Evolutionary conservation across 1,140 invertebrate genomes (phyloP), one percentile per base, ranked within the genome.

Genomic region (Brevipalpus yothersi): DNA sequence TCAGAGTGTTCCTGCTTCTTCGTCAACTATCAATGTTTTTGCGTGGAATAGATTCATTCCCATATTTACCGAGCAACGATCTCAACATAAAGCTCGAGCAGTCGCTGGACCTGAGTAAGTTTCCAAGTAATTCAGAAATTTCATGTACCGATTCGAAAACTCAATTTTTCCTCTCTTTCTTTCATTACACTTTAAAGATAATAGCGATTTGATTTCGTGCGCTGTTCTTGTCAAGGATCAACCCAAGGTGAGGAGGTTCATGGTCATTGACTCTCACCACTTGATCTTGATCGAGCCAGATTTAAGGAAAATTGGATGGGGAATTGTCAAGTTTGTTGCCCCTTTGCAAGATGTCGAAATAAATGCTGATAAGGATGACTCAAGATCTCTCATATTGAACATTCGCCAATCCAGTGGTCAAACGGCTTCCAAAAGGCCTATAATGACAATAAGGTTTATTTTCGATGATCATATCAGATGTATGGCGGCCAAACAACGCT

Each of bases 391-490:
- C 9, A 87, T 95, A 66, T 79, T 97, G 19, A 93, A 89, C 0
- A 86, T 97, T 23, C 89, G 96, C 69, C 83, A 76, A 75, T 4
- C 77, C 77, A 9, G 71, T 67, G 2, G n/a, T 19, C 42, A 53
- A 41, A 53, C 54, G 15, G 12, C 21, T 39, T 51, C 49, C 43
- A 42, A 41, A 41, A 59, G 56, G 47, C 84, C 90, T 0, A 69
- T 93, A 9, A 73, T 96, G 9, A 81, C 83, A 17, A 86, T 90
- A 0, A 90, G 88, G 70, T 95, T 98, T 69, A 80, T 95, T 51
- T 98, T 98, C 69, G 93, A 98, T 69, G 94, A 99, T 75, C 90
- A 97, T 69, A 98, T 98, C 62, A 77, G 94, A 12, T 75, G 74
- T 63, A 76, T 78, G 74, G 77, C 76, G 13, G 77, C 77, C n/a